A percentile compares a stretch with the other conserved stretches of the same genome.
Evolutionary conservation across 2,797 vertebrate genomes (phyloP).

Genomic region (Gila robusta): DNA sequence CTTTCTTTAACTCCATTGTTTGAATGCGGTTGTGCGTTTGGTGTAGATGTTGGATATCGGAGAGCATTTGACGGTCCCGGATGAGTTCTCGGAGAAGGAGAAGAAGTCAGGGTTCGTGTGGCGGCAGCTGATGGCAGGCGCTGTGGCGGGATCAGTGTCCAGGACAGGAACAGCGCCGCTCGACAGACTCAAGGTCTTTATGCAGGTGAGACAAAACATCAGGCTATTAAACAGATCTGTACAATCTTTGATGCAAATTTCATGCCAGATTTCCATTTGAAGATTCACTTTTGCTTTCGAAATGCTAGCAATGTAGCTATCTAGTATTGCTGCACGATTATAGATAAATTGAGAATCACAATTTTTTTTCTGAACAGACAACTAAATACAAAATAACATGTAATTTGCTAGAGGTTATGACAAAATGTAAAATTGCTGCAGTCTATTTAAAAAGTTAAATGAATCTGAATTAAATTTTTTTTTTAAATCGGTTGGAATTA

Average conservation of each 20-base stretch:
- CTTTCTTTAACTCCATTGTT: not conserved
- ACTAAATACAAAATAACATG: not conserved
- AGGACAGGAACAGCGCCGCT: conserved; percentile 93
- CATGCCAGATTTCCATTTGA: not conserved
- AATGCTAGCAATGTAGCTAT: not conserved
- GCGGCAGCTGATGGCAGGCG: conserved; percentile 92
- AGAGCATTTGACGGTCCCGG: conserved; percentile 91
- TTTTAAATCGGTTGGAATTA: not conserved
- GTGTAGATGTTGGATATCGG: conserved; percentile 94
- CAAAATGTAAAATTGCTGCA: not conserved
- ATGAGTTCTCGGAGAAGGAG: conserved; percentile 96
- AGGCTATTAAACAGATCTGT: not conserved
- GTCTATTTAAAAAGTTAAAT: not conserved
- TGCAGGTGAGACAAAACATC: conserved; percentile 83
- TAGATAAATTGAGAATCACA: not conserved
- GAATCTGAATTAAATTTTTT: not conserved
- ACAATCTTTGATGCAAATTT: not conserved
- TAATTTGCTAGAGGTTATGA: not conserved
- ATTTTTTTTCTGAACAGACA: not conserved
- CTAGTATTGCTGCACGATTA: no score
- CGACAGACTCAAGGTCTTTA: conserved; percentile 96
- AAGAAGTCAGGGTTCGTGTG: conserved; percentile 92
- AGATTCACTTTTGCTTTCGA: not conserved
- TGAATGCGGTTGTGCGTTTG: not conserved
- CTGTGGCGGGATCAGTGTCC: conserved; percentile 89